Conservation (phyloP, 2,888 invertebrate genomes). For the Pseudococcus viburni region DNA sequence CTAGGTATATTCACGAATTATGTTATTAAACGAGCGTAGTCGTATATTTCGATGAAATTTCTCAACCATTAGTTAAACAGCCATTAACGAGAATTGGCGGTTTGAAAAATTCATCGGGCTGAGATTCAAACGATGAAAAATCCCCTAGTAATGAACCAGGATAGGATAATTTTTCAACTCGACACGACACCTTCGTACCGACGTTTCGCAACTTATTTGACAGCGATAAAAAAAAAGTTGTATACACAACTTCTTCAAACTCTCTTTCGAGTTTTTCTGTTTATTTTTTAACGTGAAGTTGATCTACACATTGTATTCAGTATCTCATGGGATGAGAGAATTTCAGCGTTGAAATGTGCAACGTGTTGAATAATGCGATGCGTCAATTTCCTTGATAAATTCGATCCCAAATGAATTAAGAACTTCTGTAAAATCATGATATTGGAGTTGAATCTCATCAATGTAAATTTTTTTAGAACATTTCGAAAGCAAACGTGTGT, state of each 20-base stretch:
- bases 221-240: background rate
- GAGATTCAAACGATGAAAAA: background rate
- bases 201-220: background rate
- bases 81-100: background rate
- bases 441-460: no score
- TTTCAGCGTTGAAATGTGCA: no score
- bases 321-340: no score
- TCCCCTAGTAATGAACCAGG: background rate
- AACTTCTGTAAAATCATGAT: no score
- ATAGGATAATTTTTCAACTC: slow-evolving; percentile 7
- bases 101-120: background rate
- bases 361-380: no score
- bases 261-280: background rate
- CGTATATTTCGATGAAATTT: background rate
- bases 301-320: no score
- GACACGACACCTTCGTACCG: background rate
- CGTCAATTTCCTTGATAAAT: no score
- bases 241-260: background rate
- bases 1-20: background rate
- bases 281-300: no score
- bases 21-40: background rate
- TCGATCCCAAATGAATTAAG: no score
- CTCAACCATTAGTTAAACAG: background rate
- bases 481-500: no score
- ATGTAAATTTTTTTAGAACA: no score